Percentiles rank a stretch among this genome's conserved stretches.
Conservation (phyloP, 2,888 invertebrate genomes). For the Dryomyza anilis region DNA sequence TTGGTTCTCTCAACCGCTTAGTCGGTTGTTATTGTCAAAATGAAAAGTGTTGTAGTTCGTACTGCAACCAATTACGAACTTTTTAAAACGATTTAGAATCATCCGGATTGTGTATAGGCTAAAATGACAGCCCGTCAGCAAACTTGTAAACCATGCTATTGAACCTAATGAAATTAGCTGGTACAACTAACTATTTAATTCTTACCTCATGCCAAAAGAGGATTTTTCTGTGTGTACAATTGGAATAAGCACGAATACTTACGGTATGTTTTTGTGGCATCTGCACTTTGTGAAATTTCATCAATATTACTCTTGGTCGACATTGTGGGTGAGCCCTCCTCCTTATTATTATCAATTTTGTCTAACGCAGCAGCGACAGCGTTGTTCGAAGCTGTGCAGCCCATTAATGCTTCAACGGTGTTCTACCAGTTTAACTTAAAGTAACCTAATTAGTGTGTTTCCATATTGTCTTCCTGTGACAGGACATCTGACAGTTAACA, state of each 20-base stretch:
- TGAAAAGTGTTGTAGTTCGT: no score
- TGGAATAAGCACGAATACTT: not conserved
- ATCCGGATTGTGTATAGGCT: no score
- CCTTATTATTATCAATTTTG: not conserved
- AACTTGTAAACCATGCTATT: no score
- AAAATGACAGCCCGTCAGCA: no score
- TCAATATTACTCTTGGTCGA: not conserved
- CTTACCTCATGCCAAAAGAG: no score
- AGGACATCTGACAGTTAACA: not conserved
- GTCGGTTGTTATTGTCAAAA: no score
- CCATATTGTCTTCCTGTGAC: slow-evolving; percentile 3
- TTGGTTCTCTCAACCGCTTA: no score
- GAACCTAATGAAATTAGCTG: not conserved
- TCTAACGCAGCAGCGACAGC: slow-evolving; percentile 2
- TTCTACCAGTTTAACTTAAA: not conserved
- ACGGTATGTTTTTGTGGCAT: slow-evolving; percentile 6
- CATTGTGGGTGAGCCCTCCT: not conserved
- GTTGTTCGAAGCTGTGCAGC: slow-evolving; percentile 11
- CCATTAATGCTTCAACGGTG: slow-evolving; percentile 2
- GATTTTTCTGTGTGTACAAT: no score
- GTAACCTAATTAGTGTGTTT: not conserved
- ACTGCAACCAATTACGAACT: no score
- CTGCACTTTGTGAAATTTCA: not conserved
- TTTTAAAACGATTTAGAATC: no score
- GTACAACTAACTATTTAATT: no score